phyloP scores from a whole-genome alignment of 1,140 invertebrate genomes.

The Dolichoris vasculosae region DNA sequence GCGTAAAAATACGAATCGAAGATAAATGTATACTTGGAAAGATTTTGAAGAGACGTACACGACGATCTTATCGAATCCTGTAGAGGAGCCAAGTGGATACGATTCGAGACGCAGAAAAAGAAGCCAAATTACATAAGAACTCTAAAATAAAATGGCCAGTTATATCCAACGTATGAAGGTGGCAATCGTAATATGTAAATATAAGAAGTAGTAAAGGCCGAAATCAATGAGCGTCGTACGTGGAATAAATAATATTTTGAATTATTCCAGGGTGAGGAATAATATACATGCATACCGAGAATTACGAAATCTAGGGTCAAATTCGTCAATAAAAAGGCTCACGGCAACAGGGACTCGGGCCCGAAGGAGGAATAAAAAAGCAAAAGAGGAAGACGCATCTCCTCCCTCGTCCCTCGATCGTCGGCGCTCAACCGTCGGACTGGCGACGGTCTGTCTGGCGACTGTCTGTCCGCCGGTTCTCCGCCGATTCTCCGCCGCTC shows the following conservation, averaged over 20 bases:
- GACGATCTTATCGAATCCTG: neutral
- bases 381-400: neutral
- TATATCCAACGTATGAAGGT: neutral
- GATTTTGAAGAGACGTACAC: neutral
- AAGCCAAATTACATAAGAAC: neutral
- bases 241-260: slow-evolving; percentile 36
- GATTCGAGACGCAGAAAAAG: neutral
- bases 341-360: neutral
- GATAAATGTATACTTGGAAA: neutral
- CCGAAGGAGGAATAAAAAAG: neutral
- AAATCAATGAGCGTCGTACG: neutral
- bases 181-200: slow-evolving; percentile 23
- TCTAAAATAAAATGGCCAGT: neutral
- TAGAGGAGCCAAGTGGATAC: neutral
- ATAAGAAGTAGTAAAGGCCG: neutral
- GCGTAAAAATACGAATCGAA: neutral
- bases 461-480: slow-evolving; percentile 56
- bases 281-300: neutral
- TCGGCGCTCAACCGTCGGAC: slow-evolving; percentile 51
- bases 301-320: slow-evolving; percentile 33
- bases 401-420: neutral
- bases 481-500: neutral
- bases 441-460: slow-evolving; percentile 61
- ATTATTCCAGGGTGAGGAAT: slow-evolving; percentile 11
- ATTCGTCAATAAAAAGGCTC: neutral